phyloP scores from a whole-genome alignment of 1,140 invertebrate species.

The Cyphomyrmex costatus region DNA sequence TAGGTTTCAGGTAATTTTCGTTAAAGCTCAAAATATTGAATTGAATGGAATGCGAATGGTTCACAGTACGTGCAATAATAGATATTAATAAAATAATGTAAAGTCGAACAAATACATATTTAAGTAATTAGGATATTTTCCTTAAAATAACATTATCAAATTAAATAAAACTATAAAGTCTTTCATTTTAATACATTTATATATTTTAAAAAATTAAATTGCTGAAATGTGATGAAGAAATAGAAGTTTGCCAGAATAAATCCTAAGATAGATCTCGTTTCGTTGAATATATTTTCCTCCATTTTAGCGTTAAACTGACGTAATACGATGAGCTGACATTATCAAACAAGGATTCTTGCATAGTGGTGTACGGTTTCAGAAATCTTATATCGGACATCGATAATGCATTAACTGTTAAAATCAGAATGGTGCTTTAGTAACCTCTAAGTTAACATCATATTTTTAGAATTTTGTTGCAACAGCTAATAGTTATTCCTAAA shows the following conservation, averaged over 20 bases:
- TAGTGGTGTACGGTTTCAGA: constrained; percentile 53
- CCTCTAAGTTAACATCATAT: background rate
- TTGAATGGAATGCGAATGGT: background rate
- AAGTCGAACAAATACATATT: background rate
- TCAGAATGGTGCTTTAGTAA: constrained; percentile 30
- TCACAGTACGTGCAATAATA: no score
- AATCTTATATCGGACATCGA: constrained; percentile 69
- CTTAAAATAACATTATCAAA: background rate
- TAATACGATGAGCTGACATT: constrained; percentile 77
- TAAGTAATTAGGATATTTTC: background rate
- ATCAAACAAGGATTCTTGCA: constrained; percentile 35
- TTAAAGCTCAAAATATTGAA: constrained; percentile 35
- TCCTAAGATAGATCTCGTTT: background rate
- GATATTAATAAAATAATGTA: background rate
- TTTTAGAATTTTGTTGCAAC: constrained; percentile 14
- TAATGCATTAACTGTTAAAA: constrained; percentile 65
- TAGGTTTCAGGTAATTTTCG: constrained; percentile 26
- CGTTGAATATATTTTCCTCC: constrained; percentile 79
- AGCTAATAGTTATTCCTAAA: background rate
- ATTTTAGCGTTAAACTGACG: constrained; percentile 82
- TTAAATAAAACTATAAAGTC: background rate
- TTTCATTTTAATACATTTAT: background rate
- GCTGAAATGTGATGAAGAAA: constrained; percentile 41
- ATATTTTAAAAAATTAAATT: background rate
- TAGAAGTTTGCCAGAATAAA: constrained; percentile 39